Percentiles rank a stretch among this genome's conserved stretches.
Evolutionary conservation across 2,797 vertebrate species (phyloP).

Genomic region (Anguilla anguilla): DNA sequence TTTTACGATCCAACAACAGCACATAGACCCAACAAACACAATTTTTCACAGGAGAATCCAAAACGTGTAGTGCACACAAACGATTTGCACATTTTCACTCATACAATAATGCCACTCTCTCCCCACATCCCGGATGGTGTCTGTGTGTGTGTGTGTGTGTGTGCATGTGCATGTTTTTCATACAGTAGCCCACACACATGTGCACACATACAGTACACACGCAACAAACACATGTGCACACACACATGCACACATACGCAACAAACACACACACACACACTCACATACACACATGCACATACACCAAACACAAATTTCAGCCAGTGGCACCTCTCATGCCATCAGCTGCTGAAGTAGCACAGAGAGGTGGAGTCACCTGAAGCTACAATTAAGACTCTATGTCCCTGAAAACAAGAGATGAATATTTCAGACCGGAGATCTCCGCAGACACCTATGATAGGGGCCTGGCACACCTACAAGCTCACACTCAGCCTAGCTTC

Average conservation of each 20-base stretch:
- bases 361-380: slow-evolving; percentile 71
- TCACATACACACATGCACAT: background rate
- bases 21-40: background rate
- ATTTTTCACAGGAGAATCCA: background rate
- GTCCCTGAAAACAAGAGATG: slow-evolving; percentile 68
- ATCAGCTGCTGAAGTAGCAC: slow-evolving; percentile 73
- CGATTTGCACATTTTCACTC: slow-evolving; percentile 5
- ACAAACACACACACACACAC: slow-evolving; percentile 2
- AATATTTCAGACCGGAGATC: slow-evolving; percentile 73
- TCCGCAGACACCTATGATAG: slow-evolving; percentile 65
- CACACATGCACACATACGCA: slow-evolving; percentile 17
- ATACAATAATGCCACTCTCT: background rate
- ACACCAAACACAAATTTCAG: background rate
- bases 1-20: background rate
- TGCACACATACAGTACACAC: background rate
- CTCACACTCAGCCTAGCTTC: slow-evolving; percentile 46
- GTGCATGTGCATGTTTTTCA: background rate
- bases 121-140: too few relatives aligned
- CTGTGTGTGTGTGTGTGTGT: too few relatives aligned
- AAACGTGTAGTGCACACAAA: background rate
- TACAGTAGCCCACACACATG: background rate
- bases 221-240: slow-evolving; percentile 9
- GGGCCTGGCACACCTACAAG: slow-evolving; percentile 69
- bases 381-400: slow-evolving; percentile 70
- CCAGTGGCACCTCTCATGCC: slow-evolving; percentile 49